A percentile compares a stretch with the other conserved stretches of the same genome.
Evolutionary conservation across 1,140 invertebrate genomes (phyloP).

Genomic region (Temnothorax curvispinosus): DNA sequence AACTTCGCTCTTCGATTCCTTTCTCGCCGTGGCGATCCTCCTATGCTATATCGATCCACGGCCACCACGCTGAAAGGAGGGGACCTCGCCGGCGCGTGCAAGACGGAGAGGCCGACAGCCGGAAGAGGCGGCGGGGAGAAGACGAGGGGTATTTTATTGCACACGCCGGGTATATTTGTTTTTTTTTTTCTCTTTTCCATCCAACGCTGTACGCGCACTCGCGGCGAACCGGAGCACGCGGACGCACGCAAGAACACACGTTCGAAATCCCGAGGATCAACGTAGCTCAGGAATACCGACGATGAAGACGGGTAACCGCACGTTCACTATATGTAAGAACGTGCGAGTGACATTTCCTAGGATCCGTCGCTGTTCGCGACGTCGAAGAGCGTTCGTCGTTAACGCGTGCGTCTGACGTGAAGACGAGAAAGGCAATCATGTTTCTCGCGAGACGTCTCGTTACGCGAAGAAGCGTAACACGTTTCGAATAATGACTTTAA

Average conservation of each 20-base stretch:
- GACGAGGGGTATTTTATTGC: constrained; percentile 2
- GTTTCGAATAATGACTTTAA: background rate
- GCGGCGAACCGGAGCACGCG: background rate
- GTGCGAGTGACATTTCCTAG: background rate
- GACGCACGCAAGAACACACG: background rate
- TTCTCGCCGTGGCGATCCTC: constrained; percentile 56
- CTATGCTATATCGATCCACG: constrained; percentile 64
- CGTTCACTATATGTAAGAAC: background rate
- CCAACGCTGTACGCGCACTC: background rate
- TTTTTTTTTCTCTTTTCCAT: background rate
- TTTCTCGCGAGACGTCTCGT: background rate
- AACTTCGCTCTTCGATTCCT: constrained; percentile 64
- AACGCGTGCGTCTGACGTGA: background rate
- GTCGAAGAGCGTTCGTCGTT: background rate
- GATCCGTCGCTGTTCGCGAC: background rate
- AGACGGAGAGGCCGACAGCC: constrained; percentile 8
- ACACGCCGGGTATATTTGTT: background rate
- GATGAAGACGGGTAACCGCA: background rate
- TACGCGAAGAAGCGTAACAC: background rate
- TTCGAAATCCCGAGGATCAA: background rate
- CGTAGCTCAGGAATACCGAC: background rate
- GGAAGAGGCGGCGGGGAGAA: background rate
- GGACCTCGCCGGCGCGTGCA: background rate
- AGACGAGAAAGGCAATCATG: background rate
- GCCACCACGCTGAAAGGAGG: constrained; percentile 25